Evolutionary conservation across 2,797 vertebrate genomes (phyloP), one percentile per base, ranked within the genome.

Genomic region (Macropodus opercularis): DNA sequence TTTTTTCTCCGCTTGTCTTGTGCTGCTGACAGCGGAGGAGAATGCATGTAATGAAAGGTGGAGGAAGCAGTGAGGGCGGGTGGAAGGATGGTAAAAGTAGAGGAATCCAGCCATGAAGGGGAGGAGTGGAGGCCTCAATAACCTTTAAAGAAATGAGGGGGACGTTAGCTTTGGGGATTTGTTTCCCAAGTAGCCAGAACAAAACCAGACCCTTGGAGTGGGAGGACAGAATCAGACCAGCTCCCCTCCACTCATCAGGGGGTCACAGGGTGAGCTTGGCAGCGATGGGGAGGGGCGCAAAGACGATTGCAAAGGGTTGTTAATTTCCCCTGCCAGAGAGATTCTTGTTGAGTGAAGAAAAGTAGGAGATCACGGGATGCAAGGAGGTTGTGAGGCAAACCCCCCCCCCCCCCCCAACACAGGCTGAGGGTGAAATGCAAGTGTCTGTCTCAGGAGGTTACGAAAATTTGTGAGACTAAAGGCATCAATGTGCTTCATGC

Each of bases 131-230:
- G 35, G 43, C 50, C 68, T 77, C 54, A 79, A 54, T 66, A 74
- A 80, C 72, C 53, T 59, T 76, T 46, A 17, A 56, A 75, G 72
- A 70, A 82, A 64, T 88, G 76, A 86, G 62, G 68, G 54, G 44
- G 63, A 79, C 83, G 83, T 87, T 83, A 79, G 84, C 77, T 87
- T 84, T 79, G 64, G 60, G 77, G 87, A 86, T 90, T 84, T 85
- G 86, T 87, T 89, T 78, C 81, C 85, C 0, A 69, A 88, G 84
- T 63, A 84, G 78, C 79, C 70, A 61, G 81, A 82, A 90, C 83
- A 87, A 90, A 88, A 76, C 58, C 65, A 69, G 67, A 65, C 49
- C 73, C 65, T 49, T 39, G 27, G 79, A 76, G 76, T 68, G 72
- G 72, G 80, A 75, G 76, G 67, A 26, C 19, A 40, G 63, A 80